A percentile compares a stretch with the other conserved stretches of the same genome.
Conservation (phyloP, 2,888 invertebrate genomes). For the Coenonympha glycerion region DNA sequence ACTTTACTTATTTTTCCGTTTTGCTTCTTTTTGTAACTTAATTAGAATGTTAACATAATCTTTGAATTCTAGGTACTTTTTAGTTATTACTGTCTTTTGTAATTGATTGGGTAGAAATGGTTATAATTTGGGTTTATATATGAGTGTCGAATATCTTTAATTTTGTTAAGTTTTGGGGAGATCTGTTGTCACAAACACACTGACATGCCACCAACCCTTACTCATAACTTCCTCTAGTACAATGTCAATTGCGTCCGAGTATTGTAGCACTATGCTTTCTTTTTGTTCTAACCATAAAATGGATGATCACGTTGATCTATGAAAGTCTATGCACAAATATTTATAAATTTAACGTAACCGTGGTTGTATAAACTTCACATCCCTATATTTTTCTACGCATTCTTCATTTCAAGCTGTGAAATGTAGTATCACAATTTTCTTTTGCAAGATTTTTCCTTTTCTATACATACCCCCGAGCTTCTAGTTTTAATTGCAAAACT, state of each 20-base stretch:
- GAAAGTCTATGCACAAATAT: conserved; percentile 21
- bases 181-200: conserved; percentile 21
- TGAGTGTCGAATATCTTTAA: conserved; percentile 16
- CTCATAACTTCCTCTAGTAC: conserved; percentile 16
- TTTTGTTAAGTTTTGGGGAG: conserved; percentile 17
- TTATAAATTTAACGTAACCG: conserved; percentile 2
- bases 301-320: conserved; percentile 6
- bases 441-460: conserved; percentile 36
- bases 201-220: conserved; percentile 22
- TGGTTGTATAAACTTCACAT: conserved; percentile 9
- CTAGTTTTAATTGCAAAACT: conserved; percentile 32
- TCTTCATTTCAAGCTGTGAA: conserved; percentile 20
- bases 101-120: conserved; percentile 25
- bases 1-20: neutral
- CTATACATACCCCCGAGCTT: conserved; percentile 41
- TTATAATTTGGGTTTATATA: conserved; percentile 15
- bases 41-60: conserved; percentile 38
- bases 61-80: conserved; percentile 40
- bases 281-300: conserved; percentile 19
- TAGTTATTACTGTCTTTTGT: conserved; percentile 43
- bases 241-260: conserved; percentile 19
- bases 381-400: conserved; percentile 18
- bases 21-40: neutral
- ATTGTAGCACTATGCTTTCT: conserved; percentile 30
- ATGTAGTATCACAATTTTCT: conserved; percentile 34